Conservation (phyloP, 1,140 invertebrate genomes). For the Oppia nitens region DNA sequence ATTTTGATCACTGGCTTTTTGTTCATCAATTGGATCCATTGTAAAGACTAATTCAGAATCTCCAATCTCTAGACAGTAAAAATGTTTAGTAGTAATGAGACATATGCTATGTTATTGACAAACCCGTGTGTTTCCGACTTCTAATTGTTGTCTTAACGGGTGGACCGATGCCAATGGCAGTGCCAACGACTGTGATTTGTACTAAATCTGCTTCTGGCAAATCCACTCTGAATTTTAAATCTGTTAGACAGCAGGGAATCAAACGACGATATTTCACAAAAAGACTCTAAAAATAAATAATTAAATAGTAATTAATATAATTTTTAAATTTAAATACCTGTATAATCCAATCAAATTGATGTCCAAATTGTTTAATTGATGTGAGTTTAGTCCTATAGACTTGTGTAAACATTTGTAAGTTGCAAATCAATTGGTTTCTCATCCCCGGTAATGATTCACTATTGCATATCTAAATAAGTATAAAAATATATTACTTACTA, state of each 20-base stretch:
- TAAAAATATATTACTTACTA: no score
- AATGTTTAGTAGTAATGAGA: no score
- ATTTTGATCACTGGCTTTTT: background rate
- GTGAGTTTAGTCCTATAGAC: constrained; percentile 55
- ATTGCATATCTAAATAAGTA: constrained; percentile 49
- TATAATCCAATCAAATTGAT: constrained; percentile 46
- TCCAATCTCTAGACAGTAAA: constrained; percentile 27
- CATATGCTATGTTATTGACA: no score
- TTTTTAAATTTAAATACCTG: constrained; percentile 31
- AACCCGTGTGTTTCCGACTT: background rate
- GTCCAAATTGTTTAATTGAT: constrained; percentile 29
- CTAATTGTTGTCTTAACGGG: background rate
- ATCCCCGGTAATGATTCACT: constrained; percentile 59
- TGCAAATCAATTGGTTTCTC: constrained; percentile 39
- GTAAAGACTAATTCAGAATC: constrained; percentile 41
- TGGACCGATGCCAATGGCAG: constrained; percentile 8
- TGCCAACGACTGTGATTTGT: constrained; percentile 46
- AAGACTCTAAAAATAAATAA: constrained; percentile 52
- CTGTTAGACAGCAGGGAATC: constrained; percentile 60
- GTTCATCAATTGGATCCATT: constrained; percentile 36
- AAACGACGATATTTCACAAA: constrained; percentile 68
- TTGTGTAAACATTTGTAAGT: constrained; percentile 74
- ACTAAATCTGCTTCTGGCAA: constrained; percentile 75
- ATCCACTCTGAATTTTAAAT: constrained; percentile 57
- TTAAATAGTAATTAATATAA: constrained; percentile 18